Evolutionary conservation across 2,797 vertebrate species (phyloP), one percentile per base, ranked within the genome.

Genomic region (Amniataba percoides): DNA sequence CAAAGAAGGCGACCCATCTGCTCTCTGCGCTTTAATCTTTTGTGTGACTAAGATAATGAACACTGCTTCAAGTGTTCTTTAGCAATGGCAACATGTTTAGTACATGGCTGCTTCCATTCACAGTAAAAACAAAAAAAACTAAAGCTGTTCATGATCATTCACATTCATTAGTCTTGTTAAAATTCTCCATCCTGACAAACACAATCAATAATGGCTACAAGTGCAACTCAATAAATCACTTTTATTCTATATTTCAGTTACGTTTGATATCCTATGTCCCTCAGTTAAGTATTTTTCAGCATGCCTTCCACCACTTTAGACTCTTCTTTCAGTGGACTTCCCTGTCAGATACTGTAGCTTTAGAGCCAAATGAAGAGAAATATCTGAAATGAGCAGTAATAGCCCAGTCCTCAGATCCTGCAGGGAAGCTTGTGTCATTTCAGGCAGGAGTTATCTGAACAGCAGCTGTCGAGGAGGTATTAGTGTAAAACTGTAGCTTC

Each of bases 401-500:
- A 79, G 46, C 23, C 21, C 11, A 31, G 42, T 21, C 31, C 39
- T 79, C 31, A 52, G 51, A 62, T 45, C 66, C 65, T 2, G 1
- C 36, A 67, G 66, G 66, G 56, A 39, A 57, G 49, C 27, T 34
- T 0, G 10, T 23, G 43, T 66, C 39, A 74, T 67, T 80, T 63
- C 36, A 71, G 56, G 48, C 69, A 67, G 60, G 51, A 66, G 23
- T 59, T 63, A 73, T 61, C 57, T 68, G 62, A 72, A 68, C 77
- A 80, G 77, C 56, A 51, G 73, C 77, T 63, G 66, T 63, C 12
- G 9, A 74, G 42, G 36, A 74, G 19, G 34, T 42, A n/a, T 49
- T 49, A 12, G 16, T 70, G 59, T 59, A 15, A 70, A 74, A 55
- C 18, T 49, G n/a, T 10, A 40, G 51, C 16, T 46, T 71, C 42